phyloP scores from a whole-genome alignment of 2,797 vertebrate species.

The Thaleichthys pacificus region DNA sequence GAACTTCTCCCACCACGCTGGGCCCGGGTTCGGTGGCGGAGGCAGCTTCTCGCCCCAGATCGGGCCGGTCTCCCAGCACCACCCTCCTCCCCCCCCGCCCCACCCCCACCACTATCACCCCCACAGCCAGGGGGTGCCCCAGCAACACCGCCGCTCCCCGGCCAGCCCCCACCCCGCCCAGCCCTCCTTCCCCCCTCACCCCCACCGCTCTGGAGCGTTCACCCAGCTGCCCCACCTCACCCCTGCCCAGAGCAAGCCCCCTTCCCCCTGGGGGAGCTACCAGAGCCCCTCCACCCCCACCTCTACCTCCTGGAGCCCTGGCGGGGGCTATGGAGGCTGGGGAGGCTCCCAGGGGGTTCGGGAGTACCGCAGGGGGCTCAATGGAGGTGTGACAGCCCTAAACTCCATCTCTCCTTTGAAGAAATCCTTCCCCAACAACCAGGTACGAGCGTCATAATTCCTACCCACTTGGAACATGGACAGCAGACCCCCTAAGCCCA shows the following conservation, averaged over 20 bases:
- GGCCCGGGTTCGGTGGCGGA: constrained; percentile 87
- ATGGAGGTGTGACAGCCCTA: constrained; percentile 90
- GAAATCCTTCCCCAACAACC: constrained; percentile 98
- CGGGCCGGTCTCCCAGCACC: constrained; percentile 94
- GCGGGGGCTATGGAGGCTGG: constrained; percentile 92
- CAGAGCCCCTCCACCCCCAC: constrained; percentile 95
- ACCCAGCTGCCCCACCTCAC: constrained; percentile 94
- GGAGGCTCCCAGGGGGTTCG: constrained; percentile 91
- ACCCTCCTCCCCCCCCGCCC: constrained; percentile 85
- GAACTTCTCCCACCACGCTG: constrained; percentile 97
- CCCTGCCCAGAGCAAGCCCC: constrained; percentile 93
- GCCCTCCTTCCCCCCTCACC: constrained; percentile 89
- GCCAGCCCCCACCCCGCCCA: constrained; percentile 93
- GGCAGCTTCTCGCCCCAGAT: constrained; percentile 97
- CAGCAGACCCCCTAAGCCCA: neutral
- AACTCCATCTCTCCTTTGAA: constrained; percentile 98
- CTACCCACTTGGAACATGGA: neutral
- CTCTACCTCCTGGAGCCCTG: constrained; percentile 94
- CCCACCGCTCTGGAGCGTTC: constrained; percentile 94
- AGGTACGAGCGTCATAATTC: constrained; percentile 68
- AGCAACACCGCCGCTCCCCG: constrained; percentile 94
- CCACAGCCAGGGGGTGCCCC: constrained; percentile 87
- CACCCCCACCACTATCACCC: constrained; percentile 97
- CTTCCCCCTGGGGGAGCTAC: constrained; percentile 97
- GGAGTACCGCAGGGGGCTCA: constrained; percentile 92